Conservation (phyloP, 2,888 invertebrate genomes). For the Hirtodrosophila alboralis region DNA sequence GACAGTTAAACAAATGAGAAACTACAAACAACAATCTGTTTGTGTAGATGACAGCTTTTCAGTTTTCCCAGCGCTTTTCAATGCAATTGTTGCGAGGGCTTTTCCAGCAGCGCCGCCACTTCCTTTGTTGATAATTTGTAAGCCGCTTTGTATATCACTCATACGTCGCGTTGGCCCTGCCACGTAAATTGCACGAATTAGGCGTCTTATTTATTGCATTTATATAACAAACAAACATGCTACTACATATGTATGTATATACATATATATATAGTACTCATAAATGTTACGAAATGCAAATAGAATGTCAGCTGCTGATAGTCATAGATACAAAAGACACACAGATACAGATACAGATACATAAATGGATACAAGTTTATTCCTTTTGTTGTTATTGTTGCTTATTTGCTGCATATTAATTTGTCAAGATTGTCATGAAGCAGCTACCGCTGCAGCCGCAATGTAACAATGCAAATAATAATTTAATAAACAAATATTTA, state of each 20-base stretch:
- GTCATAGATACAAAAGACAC: conserved; percentile 15
- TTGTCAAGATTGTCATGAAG: conserved; percentile 47
- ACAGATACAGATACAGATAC: conserved; percentile 4
- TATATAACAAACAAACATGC: conserved; percentile 34
- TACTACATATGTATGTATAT: too few species aligned
- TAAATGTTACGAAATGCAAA: conserved; percentile 54
- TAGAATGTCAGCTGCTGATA: conserved; percentile 32
- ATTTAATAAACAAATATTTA: conserved; percentile 6
- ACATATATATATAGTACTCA: conserved; percentile 12
- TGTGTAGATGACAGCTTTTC: conserved; percentile 10
- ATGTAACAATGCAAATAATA: conserved; percentile 19
- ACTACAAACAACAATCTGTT: too few species aligned
- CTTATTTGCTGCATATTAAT: conserved; percentile 40
- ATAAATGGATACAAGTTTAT: conserved; percentile 14
- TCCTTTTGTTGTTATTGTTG: conserved; percentile 16
- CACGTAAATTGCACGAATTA: conserved; percentile 60
- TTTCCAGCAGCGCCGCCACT: conserved; percentile 31
- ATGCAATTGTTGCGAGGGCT: conserved; percentile 16
- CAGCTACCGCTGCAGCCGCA: conserved; percentile 6
- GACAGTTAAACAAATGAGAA: conserved; percentile 9
- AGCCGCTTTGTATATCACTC: conserved; percentile 52
- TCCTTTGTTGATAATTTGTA: conserved; percentile 35
- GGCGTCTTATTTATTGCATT: conserved; percentile 53
- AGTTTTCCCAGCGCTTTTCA: conserved; percentile 21
- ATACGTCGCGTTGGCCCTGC: conserved; percentile 52